Conservation (phyloP, 2,113 vertebrate genomes). For the Octodon degus region DNA sequence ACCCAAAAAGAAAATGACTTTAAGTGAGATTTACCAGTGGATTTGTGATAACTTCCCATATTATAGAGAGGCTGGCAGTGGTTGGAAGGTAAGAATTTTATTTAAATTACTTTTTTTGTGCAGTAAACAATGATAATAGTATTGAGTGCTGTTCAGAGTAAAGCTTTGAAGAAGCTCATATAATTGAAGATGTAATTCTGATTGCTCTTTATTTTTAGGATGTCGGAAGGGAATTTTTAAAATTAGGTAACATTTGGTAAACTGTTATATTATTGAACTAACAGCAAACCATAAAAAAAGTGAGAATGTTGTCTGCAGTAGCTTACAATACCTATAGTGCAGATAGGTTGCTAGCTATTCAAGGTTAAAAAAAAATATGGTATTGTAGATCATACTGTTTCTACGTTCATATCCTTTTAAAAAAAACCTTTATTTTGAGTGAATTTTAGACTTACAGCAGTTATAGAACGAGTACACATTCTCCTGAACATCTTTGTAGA, state of each 20-base stretch:
- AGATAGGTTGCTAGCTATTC: slow-evolving; percentile 14
- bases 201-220: slow-evolving; percentile 52
- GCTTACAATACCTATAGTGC: not conserved
- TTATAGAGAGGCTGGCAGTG: slow-evolving; percentile 95
- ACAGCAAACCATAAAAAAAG: not conserved
- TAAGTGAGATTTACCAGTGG: slow-evolving; percentile 97
- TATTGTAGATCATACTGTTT: not conserved
- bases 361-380: not conserved
- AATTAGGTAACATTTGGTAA: slow-evolving; percentile 51
- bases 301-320: slow-evolving; percentile 4
- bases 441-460: slow-evolving; percentile 52
- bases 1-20: slow-evolving; percentile 96
- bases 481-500: not conserved
- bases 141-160: slow-evolving; percentile 26
- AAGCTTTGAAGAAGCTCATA: slow-evolving; percentile 33
- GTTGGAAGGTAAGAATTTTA: slow-evolving; percentile 93
- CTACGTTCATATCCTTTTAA: not conserved
- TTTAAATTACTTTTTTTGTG: slow-evolving; percentile 60
- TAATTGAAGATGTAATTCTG: slow-evolving; percentile 61
- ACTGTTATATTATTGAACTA: slow-evolving; percentile 36
- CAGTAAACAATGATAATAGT: slow-evolving; percentile 6
- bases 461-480: not conserved
- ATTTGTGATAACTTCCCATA: slow-evolving; percentile 97
- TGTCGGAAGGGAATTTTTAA: slow-evolving; percentile 38
- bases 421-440: slow-evolving; percentile 12